These are phyloP conservation scores for Apoda limacodes DNA, from an alignment of 2,888 invertebrate genomes.

Conservation along the genomic window DNA sequence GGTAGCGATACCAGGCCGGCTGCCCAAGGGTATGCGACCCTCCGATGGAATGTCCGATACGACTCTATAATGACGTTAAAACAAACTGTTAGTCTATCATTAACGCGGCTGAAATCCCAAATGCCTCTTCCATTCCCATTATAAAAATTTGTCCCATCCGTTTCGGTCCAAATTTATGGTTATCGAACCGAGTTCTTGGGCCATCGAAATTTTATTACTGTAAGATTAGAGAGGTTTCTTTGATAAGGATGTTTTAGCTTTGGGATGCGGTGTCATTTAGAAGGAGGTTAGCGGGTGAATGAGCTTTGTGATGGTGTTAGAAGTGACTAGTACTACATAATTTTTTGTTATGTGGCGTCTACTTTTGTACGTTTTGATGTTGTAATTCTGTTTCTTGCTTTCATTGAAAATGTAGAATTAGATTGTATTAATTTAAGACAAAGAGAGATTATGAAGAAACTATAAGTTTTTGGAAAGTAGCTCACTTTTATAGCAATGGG, in stretches of 20 bases:
- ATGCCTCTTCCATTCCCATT: too few relatives aligned
- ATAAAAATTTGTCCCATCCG: constrained; percentile 71
- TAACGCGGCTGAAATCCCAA: constrained; percentile 58
- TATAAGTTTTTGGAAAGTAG: too few relatives aligned
- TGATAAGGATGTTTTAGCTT: constrained; percentile 64
- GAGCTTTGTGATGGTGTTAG: too few relatives aligned
- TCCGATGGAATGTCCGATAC: constrained; percentile 64
- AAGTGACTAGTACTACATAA: too few relatives aligned
- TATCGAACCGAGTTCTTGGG: constrained; percentile 60
- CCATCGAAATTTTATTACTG: constrained; percentile 62
- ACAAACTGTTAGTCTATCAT: constrained; percentile 68
- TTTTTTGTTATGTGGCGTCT: too few relatives aligned
- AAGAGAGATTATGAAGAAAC: too few relatives aligned
- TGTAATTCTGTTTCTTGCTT: too few relatives aligned
- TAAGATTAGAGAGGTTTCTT: constrained; percentile 62
- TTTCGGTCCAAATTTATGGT: constrained; percentile 65
- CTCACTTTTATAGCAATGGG: too few relatives aligned
- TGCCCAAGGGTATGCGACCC: constrained; percentile 40
- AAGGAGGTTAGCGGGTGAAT: too few relatives aligned
- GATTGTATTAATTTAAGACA: too few relatives aligned
- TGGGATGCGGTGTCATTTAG: constrained; percentile 45
- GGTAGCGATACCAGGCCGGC: constrained; percentile 26
- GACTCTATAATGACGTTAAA: constrained; percentile 68
- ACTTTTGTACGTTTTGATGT: too few relatives aligned
- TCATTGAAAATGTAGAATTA: too few relatives aligned